A percentile compares a stretch with the other conserved stretches of the same genome.
These are phyloP conservation scores for Lamprotornis superbus DNA, from an alignment of 2,113 vertebrate species.

Conservation along the genomic window DNA sequence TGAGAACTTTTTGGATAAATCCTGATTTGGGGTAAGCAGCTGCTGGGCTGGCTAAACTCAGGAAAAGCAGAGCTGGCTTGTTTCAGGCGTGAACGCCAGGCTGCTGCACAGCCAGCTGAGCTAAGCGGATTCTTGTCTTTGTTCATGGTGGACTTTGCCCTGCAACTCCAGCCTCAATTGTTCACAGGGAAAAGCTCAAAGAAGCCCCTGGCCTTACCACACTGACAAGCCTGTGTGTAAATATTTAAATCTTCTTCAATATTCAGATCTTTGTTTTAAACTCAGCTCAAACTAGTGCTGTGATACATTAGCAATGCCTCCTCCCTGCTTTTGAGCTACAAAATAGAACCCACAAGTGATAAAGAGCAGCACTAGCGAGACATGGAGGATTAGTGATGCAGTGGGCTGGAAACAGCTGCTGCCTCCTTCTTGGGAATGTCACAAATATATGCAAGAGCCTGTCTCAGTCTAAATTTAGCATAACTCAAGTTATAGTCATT, in stretches of 20 bases:
- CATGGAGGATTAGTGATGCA: background rate
- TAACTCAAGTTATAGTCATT: background rate
- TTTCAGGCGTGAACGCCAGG: background rate
- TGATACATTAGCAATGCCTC: background rate
- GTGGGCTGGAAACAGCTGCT: slow-evolving; percentile 38
- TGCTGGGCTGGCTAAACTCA: background rate
- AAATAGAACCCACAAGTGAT: background rate
- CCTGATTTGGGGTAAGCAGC: background rate
- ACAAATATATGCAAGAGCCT: background rate
- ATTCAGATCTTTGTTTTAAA: background rate
- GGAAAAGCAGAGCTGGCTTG: background rate
- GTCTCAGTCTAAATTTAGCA: slow-evolving; percentile 1
- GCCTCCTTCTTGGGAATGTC: background rate
- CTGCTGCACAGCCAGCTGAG: background rate
- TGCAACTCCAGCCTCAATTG: background rate
- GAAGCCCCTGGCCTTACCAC: background rate
- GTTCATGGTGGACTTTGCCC: slow-evolving; percentile 3
- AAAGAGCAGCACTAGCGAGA: background rate
- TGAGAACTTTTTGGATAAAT: background rate
- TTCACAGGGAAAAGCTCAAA: background rate
- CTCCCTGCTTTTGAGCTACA: background rate
- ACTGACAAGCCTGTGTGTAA: background rate
- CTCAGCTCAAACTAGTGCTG: background rate
- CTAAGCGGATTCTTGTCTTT: slow-evolving; percentile 37
- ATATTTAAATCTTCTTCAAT: background rate